Conservation (phyloP, 2,113 vertebrate genomes). For the Piprites chloris region DNA sequence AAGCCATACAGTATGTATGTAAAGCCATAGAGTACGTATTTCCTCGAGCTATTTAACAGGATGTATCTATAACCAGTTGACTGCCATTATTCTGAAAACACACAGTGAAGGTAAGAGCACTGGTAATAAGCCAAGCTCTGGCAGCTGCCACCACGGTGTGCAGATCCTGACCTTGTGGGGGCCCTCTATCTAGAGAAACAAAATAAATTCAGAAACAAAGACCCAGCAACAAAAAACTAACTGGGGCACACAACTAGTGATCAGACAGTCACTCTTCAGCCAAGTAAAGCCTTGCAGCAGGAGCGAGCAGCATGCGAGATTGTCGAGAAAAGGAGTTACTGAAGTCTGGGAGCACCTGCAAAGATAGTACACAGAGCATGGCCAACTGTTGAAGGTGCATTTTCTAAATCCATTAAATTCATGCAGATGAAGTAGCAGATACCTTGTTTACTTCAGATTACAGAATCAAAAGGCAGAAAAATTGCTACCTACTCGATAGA, state of each 20-base stretch:
- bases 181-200: not conserved
- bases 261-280: not conserved
- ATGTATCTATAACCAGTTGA: not conserved
- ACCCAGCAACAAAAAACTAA: not conserved
- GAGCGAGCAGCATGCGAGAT: not conserved
- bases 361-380: not conserved
- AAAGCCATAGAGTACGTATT: not conserved
- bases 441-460: not conserved
- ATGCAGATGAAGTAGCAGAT: not conserved
- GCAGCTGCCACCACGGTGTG: not conserved
- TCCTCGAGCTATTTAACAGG: not conserved
- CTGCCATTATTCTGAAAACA: not conserved
- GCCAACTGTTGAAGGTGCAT: rapidly evolving
- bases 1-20: not conserved
- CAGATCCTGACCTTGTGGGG: not conserved
- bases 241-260: not conserved
- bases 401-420: not conserved
- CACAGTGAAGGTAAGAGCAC: not conserved
- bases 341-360: not conserved
- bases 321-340: not conserved
- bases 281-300: not conserved
- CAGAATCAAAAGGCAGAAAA: not conserved
- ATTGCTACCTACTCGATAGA: not conserved
- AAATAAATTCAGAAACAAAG: not conserved
- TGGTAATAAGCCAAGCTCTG: not conserved